These are phyloP conservation scores for Dendroctonus ponderosae DNA, from an alignment of 1,140 invertebrate genomes.

Conservation along the genomic window DNA sequence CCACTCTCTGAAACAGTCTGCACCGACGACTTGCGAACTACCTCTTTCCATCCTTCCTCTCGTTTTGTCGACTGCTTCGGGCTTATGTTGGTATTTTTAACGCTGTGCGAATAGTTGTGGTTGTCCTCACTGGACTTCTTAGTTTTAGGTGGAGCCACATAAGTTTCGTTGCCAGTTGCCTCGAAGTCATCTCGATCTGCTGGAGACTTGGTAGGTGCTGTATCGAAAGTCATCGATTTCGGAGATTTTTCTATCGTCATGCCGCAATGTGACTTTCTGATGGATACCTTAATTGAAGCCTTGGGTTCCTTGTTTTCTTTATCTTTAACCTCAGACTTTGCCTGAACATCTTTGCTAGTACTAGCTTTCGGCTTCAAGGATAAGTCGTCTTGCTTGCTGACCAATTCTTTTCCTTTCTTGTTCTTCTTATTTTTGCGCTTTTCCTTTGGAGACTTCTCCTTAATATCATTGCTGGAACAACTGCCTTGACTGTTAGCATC, in stretches of 20 bases:
- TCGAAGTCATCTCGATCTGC: slow-evolving; percentile 68
- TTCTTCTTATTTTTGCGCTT: slow-evolving; percentile 81
- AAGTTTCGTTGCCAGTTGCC: slow-evolving; percentile 61
- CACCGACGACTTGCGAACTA: slow-evolving; percentile 75
- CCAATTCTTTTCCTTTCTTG: slow-evolving; percentile 52
- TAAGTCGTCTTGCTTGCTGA: slow-evolving; percentile 24
- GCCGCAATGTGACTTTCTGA: not conserved
- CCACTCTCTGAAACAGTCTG: slow-evolving; percentile 56
- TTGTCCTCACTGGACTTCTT: slow-evolving; percentile 32
- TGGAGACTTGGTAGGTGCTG: slow-evolving; percentile 59
- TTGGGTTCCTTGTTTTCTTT: slow-evolving; percentile 30
- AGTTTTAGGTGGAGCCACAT: slow-evolving; percentile 15
- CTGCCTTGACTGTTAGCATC: slow-evolving; percentile 83
- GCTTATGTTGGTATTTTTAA: slow-evolving; percentile 51
- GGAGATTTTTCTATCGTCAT: slow-evolving; percentile 41
- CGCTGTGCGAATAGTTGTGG: slow-evolving; percentile 17
- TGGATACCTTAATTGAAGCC: slow-evolving; percentile 12
- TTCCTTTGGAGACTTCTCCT: slow-evolving; percentile 59
- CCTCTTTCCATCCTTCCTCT: slow-evolving; percentile 97
- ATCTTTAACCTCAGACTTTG: slow-evolving; percentile 27
- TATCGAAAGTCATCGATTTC: slow-evolving; percentile 58
- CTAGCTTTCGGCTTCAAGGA: slow-evolving; percentile 30
- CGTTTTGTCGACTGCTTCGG: slow-evolving; percentile 71
- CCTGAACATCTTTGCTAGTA: slow-evolving; percentile 33
- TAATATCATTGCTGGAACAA: slow-evolving; percentile 75